Base-by-base conservation (phyloP, 2,888 invertebrate species). In the Seladonia tumulorum region DNA sequence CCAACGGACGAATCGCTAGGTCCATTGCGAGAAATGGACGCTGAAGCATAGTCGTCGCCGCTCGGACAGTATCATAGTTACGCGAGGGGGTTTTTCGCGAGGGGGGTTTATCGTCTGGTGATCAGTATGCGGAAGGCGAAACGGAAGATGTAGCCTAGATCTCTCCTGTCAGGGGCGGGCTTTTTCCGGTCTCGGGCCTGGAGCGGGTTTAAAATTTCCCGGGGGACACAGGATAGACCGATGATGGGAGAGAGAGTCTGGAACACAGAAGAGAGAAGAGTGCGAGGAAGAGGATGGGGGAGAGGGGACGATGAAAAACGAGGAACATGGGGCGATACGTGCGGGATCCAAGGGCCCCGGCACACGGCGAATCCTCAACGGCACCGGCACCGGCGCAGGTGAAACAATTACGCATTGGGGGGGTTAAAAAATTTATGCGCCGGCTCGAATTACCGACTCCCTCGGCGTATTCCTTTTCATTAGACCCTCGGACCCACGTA, bases 131-230 rank as follows among this genome's bases (percentile, higher is more conserved):
- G 49, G 57, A 29, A 47, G 60, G 74, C 42, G 79, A 79, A 86
- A 71, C 76, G 76, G 71, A 82, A 79, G 80, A 89, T 63, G 81
- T 82, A 79, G 71, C 81, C 39, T 77, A 60, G 68, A 35, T 73
- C n/a, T 49, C 42, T 76, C 78, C 47, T 60, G 39, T 35, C 16
- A 60, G 35, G 78, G 72, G 16, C 35, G 35, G 42, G 60, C 77
- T 82, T 70, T 72, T 63, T 49, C 78, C 29, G 45, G 86, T 57
- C 22, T n/a, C 66, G 70, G 75, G 53, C 39, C 60, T 60, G 45
- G 79, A 66, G 86, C 81, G 83, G 83, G 90, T 90, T 90, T 90
- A 90, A 90, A 90, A 90, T 90, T 90, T 90, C 90, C 90, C 90
- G 90, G 35, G 90, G 87, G 90, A 90, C 81, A 66, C 60, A 63